Evolutionary conservation across 2,113 vertebrate species (phyloP).

Genomic region (Atractosteus spatula): DNA sequence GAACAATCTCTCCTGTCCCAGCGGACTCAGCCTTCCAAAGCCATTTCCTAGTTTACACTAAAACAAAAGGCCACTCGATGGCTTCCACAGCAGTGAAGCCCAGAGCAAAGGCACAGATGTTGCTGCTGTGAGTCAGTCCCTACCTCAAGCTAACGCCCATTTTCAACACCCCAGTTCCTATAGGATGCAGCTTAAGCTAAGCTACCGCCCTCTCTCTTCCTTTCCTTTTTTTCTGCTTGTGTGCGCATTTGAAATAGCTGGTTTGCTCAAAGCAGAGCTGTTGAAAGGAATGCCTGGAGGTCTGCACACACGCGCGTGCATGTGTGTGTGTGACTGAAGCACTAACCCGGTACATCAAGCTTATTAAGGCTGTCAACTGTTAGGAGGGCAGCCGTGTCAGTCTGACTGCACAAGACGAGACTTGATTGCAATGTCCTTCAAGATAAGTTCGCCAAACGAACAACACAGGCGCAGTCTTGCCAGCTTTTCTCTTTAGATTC

Average conservation of each 20-base stretch:
- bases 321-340: background rate
- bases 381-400: background rate
- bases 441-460: slow-evolving; percentile 4
- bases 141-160: slow-evolving; percentile 58
- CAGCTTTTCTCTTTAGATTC: background rate
- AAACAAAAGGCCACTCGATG: slow-evolving; percentile 20
- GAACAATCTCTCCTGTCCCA: slow-evolving; percentile 28
- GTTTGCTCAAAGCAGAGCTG: slow-evolving; percentile 33
- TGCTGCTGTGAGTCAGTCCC: slow-evolving; percentile 36
- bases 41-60: slow-evolving; percentile 13
- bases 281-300: slow-evolving; percentile 3
- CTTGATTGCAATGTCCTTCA: slow-evolving; percentile 2
- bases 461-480: slow-evolving; percentile 5
- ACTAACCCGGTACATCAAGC: background rate
- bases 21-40: slow-evolving; percentile 35
- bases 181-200: slow-evolving; percentile 51
- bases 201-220: slow-evolving; percentile 45
- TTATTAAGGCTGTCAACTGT: background rate
- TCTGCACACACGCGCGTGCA: background rate
- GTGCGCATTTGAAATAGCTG: slow-evolving; percentile 11
- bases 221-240: background rate
- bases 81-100: slow-evolving; percentile 28
- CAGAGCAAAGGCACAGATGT: slow-evolving; percentile 68
- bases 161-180: slow-evolving; percentile 64
- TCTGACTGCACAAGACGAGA: slow-evolving; percentile 11